Base-by-base conservation (phyloP, 2,113 vertebrate species). In the Diadophis punctatus region DNA sequence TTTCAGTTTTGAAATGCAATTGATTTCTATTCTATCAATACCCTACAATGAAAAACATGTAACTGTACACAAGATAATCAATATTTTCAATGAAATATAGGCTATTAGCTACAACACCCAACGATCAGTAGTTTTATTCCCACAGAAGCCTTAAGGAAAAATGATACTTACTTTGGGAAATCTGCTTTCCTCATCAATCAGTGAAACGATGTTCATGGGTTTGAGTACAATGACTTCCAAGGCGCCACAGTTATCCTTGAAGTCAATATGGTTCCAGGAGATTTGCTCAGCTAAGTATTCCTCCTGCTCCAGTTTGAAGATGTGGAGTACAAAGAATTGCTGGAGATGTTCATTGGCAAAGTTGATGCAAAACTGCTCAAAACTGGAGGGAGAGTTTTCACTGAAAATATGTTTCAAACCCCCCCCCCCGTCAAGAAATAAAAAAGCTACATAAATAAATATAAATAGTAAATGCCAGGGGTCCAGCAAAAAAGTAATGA, bases 281-380 rank as follows among this genome's bases (percentile, higher is more conserved):
- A 99, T 99, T 96, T 97, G 95, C 95, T 99, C 99, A 0, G 96
- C 96, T 12, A 94, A 14, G 85, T 99, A 99, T 95, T 99, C 99
- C 1, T 99, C 98, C 96, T 99, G 99, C 96, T 99, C 99, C 96
- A 98, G 93, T 96, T 98, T 98, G 97, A 99, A 99, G 93, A 99
- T 96, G 0, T 99, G 98, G 43, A 92, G 97, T 91, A 99, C 99
- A 0, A 99, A 99, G 96, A 99, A 99, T 97, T 99, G 99, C 97
- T 99, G 99, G 93, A 99, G 97, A 95, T 99, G 99, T 97, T 99
- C 99, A 0, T 99, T 99, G 95, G 99, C 99, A 22, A 98, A 98
- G 96, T 99, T 99, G 97, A 99, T 99, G 97, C 99, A 99, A 90
- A 99, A 98, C 96, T 99, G 99, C 97, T 99, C 99, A 60, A 99